Conservation (phyloP, 1,140 invertebrate species). For the Euwallacea fornicatus region DNA sequence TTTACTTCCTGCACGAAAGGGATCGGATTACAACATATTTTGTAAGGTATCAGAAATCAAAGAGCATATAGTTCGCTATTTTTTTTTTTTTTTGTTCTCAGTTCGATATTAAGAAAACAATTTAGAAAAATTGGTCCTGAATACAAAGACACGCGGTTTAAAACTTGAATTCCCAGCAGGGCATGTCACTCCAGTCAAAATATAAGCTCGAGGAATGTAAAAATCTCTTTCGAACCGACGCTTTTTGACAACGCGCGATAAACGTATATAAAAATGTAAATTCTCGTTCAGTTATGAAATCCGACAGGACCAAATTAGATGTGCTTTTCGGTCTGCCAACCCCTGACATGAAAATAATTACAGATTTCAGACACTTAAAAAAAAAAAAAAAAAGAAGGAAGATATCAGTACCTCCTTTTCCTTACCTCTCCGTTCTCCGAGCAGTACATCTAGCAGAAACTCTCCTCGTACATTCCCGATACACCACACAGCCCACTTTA, state of each 20-base stretch:
- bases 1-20: constrained; percentile 8
- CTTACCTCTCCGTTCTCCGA: not conserved
- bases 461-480: not conserved
- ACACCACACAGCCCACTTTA: constrained; percentile 6
- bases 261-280: constrained; percentile 28
- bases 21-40: constrained; percentile 1
- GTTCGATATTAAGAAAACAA: not conserved
- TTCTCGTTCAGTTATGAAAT: constrained; percentile 27
- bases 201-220: constrained; percentile 16
- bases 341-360: constrained; percentile 17
- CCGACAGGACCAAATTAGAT: constrained; percentile 28
- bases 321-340: constrained; percentile 23
- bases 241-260: constrained; percentile 17
- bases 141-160: not conserved
- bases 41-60: not conserved
- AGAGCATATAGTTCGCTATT: not conserved
- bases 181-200: constrained; percentile 19
- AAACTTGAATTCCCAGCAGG: constrained; percentile 8
- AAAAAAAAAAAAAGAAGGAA: no score
- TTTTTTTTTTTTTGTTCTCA: not conserved
- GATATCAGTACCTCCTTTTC: no score
- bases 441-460: no score
- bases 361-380: not conserved
- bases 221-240: constrained; percentile 19
- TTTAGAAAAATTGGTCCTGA: not conserved